These are phyloP conservation scores for Drosophila meridionalis DNA, from an alignment of 2,888 invertebrate genomes.

Conservation along the genomic window DNA sequence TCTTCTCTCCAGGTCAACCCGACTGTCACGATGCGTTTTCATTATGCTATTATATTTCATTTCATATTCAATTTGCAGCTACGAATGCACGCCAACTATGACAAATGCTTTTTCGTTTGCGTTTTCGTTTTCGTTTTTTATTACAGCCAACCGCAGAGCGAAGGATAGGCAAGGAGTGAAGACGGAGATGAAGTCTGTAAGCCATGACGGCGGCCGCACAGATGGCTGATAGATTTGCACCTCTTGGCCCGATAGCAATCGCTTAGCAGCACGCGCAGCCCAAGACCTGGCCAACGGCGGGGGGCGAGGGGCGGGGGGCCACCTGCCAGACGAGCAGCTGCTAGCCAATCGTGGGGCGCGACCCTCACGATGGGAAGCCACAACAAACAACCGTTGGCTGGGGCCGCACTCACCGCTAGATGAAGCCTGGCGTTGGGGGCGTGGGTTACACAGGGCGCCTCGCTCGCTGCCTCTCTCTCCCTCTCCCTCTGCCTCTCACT, in stretches of 20 bases:
- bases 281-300: slow-evolving; percentile 2
- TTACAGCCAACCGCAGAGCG: slow-evolving; percentile 55
- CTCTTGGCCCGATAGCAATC: slow-evolving; percentile 11
- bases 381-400: slow-evolving; percentile 43
- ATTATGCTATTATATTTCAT: slow-evolving; percentile 7
- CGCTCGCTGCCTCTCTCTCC: not conserved
- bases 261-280: slow-evolving; percentile 8
- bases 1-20: not conserved
- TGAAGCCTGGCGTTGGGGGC: slow-evolving; percentile 9
- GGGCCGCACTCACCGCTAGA: not conserved
- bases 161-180: not conserved
- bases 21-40: slow-evolving; percentile 5
- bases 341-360: slow-evolving; percentile 33
- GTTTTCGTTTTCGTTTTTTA: slow-evolving; percentile 6
- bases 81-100: slow-evolving; percentile 58
- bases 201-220: slow-evolving; percentile 53
- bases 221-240: slow-evolving; percentile 45
- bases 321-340: slow-evolving; percentile 3
- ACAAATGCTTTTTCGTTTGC: slow-evolving; percentile 24
- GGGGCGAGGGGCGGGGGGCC: not conserved
- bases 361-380: slow-evolving; percentile 20
- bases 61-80: slow-evolving; percentile 62
- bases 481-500: not conserved
- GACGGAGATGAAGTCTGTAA: slow-evolving; percentile 45
- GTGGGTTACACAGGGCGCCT: slow-evolving; percentile 16